Evolutionary conservation across 2,888 invertebrate genomes (phyloP), one percentile per base, ranked within the genome.

Genomic region (Scaptomyza cyrtandrae): DNA sequence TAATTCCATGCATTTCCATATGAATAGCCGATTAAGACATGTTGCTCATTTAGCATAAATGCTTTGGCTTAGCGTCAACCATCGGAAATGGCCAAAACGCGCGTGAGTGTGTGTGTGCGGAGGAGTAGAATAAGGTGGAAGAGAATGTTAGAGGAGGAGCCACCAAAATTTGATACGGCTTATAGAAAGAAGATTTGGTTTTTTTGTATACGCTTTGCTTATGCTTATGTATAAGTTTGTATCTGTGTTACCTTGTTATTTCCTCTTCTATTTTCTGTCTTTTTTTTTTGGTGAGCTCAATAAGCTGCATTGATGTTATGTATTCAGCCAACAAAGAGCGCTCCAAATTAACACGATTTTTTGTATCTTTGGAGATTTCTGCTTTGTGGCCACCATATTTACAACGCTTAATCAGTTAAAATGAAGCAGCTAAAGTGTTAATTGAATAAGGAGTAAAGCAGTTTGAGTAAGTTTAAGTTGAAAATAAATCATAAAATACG

Each of bases 21-120:
- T 85, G 84, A 85, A 85, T 86, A 86, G 83, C 66, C 81, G 83
- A 86, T 86, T 85, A 84, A 85, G 84, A 83, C 77, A 70, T 82
- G 80, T 80, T 72, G 70, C 64, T 77, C 80, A 83, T 79, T 85
- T 85, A 81, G 73, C 78, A 76, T 71, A 75, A 70, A 85, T 71
- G 65, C 69, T 69, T 71, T 57, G 43, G 50, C 37, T 49, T 29
- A 44, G 50, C 64, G 58, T 80, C 62, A 55, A 35, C 70, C 60
- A 75, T 78, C 67, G 81, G 62, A 69, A 74, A 64, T 70, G 52
- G 58, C 37, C 63, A 58, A 50, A 41, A 50, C n/a, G 50, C 72
- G 64, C 43, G 64, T 68, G 59, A 54, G 54, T 54, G 27, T 56
- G 27, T 39, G 43, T 49, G 69, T 29, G 41, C 0, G 31, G 31